Conservation (phyloP, 2,113 vertebrate species). For the Microtus pennsylvanicus region DNA sequence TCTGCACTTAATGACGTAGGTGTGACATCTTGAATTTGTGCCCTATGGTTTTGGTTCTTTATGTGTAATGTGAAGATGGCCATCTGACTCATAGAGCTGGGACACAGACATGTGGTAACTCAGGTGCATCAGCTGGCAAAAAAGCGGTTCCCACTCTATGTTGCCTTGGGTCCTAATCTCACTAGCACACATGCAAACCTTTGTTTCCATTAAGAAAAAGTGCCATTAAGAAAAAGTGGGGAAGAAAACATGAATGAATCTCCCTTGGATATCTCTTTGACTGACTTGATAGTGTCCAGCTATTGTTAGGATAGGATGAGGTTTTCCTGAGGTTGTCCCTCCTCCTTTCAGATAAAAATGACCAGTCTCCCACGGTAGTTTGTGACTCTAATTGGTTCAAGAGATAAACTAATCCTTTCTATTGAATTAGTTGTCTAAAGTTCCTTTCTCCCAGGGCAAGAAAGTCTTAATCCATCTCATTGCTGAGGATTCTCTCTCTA, state of each 20-base stretch:
- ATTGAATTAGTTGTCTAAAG: constrained; percentile 63
- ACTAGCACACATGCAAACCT: too few relatives aligned
- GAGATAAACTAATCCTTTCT: constrained; percentile 66
- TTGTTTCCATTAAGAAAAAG: neutral
- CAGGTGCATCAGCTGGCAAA: neutral
- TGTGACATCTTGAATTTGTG: neutral
- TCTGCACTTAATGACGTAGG: neutral
- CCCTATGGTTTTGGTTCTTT: neutral
- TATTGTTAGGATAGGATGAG: neutral
- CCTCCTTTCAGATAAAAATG: neutral
- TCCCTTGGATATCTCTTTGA: neutral
- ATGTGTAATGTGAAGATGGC: neutral
- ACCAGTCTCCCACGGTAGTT: neutral
- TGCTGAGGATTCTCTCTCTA: constrained; percentile 36
- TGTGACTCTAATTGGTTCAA: constrained; percentile 58
- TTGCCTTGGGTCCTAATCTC: neutral
- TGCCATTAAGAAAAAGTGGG: neutral
- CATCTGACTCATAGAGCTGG: neutral
- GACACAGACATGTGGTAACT: neutral
- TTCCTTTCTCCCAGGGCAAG: constrained; percentile 55
- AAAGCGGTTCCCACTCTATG: neutral
- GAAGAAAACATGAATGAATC: neutral
- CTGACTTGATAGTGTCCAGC: neutral
- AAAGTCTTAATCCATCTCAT: constrained; percentile 65
- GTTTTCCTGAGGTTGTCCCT: neutral